phyloP scores from a whole-genome alignment of 1,140 invertebrate genomes.

The Drosophila setifemur region DNA sequence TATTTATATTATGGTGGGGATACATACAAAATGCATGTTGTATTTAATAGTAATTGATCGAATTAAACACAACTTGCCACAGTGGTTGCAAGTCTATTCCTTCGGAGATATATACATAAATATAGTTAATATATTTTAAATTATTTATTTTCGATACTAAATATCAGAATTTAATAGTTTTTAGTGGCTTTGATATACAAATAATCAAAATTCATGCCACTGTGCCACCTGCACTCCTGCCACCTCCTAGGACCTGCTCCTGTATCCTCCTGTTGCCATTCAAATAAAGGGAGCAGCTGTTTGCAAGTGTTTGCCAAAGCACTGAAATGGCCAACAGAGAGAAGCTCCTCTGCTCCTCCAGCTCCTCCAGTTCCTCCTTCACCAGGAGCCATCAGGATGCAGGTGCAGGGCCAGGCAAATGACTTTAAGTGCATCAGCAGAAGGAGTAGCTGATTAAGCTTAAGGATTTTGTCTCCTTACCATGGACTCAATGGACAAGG shows the following conservation, averaged over 20 bases:
- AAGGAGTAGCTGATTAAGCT: conserved; percentile 62
- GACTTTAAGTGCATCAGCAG: conserved; percentile 65
- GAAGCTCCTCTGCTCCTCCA: not conserved
- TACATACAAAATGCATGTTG: no score
- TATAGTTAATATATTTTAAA: no score
- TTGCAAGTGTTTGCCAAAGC: conserved; percentile 67
- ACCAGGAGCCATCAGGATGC: not conserved
- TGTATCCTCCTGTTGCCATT: not conserved
- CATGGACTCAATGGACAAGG: conserved; percentile 13
- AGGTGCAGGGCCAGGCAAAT: conserved; percentile 41
- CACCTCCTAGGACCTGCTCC: not conserved
- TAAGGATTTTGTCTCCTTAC: conserved; percentile 52
- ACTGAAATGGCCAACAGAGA: conserved; percentile 60
- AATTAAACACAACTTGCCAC: no score
- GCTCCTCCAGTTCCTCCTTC: no score
- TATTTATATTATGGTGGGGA: no score
- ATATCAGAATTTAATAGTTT: no score
- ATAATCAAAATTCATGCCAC: not conserved
- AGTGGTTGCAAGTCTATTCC: no score
- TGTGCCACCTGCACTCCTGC: not conserved
- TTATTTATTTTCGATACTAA: no score
- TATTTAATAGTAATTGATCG: no score
- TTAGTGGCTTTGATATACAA: not conserved
- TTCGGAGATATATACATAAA: no score
- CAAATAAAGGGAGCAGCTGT: conserved; percentile 62